phyloP scores from a whole-genome alignment of 2,888 invertebrate genomes.

The Andricus quercusramuli region DNA sequence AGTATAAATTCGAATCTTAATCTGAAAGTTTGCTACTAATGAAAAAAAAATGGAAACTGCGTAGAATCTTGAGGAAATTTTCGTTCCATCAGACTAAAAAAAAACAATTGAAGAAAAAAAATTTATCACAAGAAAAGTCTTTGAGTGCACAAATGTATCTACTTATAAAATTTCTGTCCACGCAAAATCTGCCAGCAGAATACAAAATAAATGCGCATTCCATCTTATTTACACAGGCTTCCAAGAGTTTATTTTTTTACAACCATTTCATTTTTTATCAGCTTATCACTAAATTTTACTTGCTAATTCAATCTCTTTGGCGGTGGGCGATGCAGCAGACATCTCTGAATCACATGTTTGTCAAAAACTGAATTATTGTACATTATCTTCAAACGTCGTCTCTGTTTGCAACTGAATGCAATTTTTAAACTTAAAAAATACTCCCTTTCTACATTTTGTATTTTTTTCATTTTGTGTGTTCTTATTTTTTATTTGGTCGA shows the following conservation, averaged over 20 bases:
- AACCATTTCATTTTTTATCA: background rate
- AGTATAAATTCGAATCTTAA: background rate
- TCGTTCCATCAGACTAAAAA: background rate
- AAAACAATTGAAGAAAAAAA: background rate
- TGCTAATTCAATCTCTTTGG: conserved; percentile 2
- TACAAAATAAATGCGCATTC: conserved; percentile 25
- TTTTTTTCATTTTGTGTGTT: too few species aligned
- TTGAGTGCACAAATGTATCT: conserved; percentile 13
- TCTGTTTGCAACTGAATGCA: too few species aligned
- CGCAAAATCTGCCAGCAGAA: background rate
- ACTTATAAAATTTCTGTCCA: conserved; percentile 7
- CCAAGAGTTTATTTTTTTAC: background rate
- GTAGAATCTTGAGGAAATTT: background rate
- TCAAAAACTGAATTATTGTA: too few species aligned
- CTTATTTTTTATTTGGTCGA: too few species aligned
- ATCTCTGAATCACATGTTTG: background rate
- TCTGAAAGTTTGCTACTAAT: background rate
- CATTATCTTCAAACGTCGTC: too few species aligned
- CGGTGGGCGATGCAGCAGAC: background rate
- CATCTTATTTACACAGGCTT: background rate
- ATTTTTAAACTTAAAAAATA: background rate
- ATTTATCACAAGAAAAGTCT: background rate
- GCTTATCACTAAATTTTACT: background rate
- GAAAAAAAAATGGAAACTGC: background rate
- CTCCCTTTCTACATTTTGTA: background rate